Evolutionary conservation across 2,113 vertebrate species (phyloP), one percentile per base, ranked within the genome.

Genomic region (Nematolebias whitei): DNA sequence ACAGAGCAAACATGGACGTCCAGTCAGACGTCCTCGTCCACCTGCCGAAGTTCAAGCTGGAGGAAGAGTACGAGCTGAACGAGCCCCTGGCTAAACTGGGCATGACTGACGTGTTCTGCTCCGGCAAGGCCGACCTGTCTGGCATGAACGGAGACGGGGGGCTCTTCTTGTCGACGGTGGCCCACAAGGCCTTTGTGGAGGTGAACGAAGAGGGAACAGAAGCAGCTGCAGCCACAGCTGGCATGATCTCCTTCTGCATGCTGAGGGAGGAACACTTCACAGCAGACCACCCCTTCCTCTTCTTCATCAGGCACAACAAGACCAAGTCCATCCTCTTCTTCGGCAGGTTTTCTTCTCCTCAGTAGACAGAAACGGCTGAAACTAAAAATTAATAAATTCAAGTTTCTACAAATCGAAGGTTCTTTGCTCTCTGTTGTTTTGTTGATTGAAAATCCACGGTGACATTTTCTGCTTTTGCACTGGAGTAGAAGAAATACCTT

Each of bases 161-260:
- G 26, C 93, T 99, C 65, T 95, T 87, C 61, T 74, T 99, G 60
- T 98, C 96, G 0, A 83, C 93, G 24, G 85, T 97, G 67, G 82
- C 93, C 40, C 96, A 99, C 86, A 96, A 96, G 82, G 91, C 95
- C 60, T 97, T 96, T 23, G 91, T 94, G 26, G 97, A 99, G 58
- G 95, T 98, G 74, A 98, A 96, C 0, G 97, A 99, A 85, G 96
- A 97, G 67, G 98, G 96, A 18, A 98, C 95, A 0, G 95, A 98
- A 83, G 97, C 97, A 0, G 95, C 96, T 0, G 96, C 94, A 0
- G 95, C 95, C 73, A 98, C 95, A 0, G 95, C 88, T 0, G 92
- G 64, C n/a, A 40, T 95, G 0, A 43, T 57, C 0, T 0, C 22
- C 0, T 83, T 90, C 5, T 89, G 90, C 65, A 90, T 94, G 92